Percentiles rank a stretch among this genome's conserved stretches.
These are phyloP conservation scores for Lasaia peninsularis DNA, from an alignment of 1,140 invertebrate genomes.

Conservation along the genomic window DNA sequence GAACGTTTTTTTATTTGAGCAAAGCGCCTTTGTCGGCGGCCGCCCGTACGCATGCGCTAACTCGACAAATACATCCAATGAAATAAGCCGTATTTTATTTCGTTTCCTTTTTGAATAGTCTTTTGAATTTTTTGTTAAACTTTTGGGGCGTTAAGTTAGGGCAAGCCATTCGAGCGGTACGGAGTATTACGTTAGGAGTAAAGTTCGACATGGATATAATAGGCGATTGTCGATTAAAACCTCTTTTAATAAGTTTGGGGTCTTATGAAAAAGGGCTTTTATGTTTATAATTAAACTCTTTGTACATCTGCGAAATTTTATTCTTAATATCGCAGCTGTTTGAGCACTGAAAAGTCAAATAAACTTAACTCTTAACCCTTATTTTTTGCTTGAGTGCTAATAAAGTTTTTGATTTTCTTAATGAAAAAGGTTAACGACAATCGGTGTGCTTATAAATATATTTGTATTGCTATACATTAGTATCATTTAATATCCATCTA, in stretches of 20 bases:
- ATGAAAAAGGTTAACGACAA: too few relatives aligned
- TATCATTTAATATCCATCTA: too few relatives aligned
- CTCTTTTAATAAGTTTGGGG: slow-evolving; percentile 2
- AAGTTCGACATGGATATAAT: slow-evolving; percentile 9
- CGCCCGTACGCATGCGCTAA: slow-evolving; percentile 71
- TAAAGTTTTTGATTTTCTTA: not conserved
- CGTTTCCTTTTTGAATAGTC: slow-evolving; percentile 61
- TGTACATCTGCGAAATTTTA: slow-evolving; percentile 4
- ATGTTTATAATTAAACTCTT: slow-evolving; percentile 2
- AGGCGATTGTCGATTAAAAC: slow-evolving; percentile 1
- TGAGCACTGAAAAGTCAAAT: not conserved
- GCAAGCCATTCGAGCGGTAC: slow-evolving; percentile 29
- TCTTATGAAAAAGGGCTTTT: not conserved
- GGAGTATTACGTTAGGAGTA: slow-evolving; percentile 1
- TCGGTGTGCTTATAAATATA: too few relatives aligned
- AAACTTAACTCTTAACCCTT: not conserved
- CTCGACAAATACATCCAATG: slow-evolving; percentile 71
- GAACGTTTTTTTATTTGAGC: slow-evolving; percentile 70
- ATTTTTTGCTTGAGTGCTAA: not conserved
- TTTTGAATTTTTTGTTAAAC: slow-evolving; percentile 48
- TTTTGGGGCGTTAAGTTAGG: slow-evolving; percentile 34
- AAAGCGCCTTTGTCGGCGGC: slow-evolving; percentile 65
- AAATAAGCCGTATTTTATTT: slow-evolving; percentile 75
- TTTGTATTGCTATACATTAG: too few relatives aligned
- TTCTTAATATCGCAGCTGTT: slow-evolving; percentile 10